Evolutionary conservation across 2,888 invertebrate species (phyloP).

Genomic region (Lacanobia oleracea): DNA sequence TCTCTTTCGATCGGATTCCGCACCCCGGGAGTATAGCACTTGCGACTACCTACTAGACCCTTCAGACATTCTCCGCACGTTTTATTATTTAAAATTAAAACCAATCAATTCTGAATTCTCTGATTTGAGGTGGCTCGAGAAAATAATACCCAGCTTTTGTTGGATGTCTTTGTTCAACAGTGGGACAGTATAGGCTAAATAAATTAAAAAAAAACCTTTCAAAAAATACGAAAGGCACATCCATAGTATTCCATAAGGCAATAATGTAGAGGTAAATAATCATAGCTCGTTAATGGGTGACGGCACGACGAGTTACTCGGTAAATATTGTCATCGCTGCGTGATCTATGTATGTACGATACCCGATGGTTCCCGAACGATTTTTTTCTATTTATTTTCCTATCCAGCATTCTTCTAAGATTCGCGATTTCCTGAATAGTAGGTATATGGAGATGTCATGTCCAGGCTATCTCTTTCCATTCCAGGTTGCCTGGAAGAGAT

Average conservation of each 20-base stretch:
- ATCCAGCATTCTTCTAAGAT: background rate
- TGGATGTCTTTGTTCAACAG: no score
- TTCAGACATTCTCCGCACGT: no score
- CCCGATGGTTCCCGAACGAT: background rate
- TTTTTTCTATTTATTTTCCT: background rate
- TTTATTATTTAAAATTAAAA: no score
- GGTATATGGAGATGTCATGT: no score
- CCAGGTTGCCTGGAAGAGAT: no score
- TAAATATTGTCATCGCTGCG: slow-evolving; percentile 63
- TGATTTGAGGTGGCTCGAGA: no score
- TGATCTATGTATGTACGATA: slow-evolving; percentile 51
- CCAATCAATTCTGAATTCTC: no score
- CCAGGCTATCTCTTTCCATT: no score
- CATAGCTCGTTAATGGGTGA: slow-evolving; percentile 72
- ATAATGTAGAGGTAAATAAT: slow-evolving; percentile 67
- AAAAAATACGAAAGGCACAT: slow-evolving; percentile 39
- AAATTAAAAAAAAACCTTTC: background rate
- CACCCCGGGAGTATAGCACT: no score
- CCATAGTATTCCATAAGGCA: slow-evolving; percentile 59
- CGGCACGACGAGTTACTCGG: slow-evolving; percentile 61
- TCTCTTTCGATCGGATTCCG: no score
- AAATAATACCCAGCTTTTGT: no score
- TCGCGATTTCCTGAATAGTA: background rate
- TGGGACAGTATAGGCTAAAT: background rate
- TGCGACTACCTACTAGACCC: no score